Evolutionary conservation across 2,888 invertebrate genomes (phyloP), one percentile per base, ranked within the genome.

Genomic region (Drosophila putrida): DNA sequence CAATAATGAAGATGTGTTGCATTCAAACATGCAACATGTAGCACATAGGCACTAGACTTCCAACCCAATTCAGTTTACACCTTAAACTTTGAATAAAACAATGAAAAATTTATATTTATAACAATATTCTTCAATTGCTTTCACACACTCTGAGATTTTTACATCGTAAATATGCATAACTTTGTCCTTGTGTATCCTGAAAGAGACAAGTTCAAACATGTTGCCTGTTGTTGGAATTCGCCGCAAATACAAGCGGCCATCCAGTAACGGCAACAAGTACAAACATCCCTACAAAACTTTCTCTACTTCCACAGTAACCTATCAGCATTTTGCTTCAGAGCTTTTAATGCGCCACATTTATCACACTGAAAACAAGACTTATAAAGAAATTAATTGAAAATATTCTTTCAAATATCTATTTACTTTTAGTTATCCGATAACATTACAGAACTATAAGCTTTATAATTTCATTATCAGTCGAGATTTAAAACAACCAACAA

Each of bases 221-320:
- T 90, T 89, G 89, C 43, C 50, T 49, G 43, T 15, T 49, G 28
- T 15, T 49, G 28, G 66, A 89, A 88, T 89, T 91, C 80, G 90
- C 89, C 81, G 75, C 72, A 78, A 76, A 51, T 64, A 41, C 20
- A 55, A 60, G 39, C 68, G 50, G 38, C 54, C 46, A n/a, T 28
- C 57, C 55, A 72, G 64, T 69, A 80, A 75, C 66, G 85, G 88
- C 86, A 89, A 89, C 88, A 89, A 87, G 86, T 82, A 75, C 59
- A 76, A 75, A 62, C 75, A 76, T 65, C 75, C 75, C 74, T 51
- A 69, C 38, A 41, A 31, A 35, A 53, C 28, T 57, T 13, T 68
- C 69, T 57, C 64, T 47, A 41, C 44, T 11, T 68, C 38, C 59
- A 33, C 62, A 74, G 61, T 69, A 78, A 78, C 75, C 75, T 78